These are phyloP conservation scores for Lithophane leautieri DNA, from an alignment of 2,888 invertebrate species.

Conservation along the genomic window DNA sequence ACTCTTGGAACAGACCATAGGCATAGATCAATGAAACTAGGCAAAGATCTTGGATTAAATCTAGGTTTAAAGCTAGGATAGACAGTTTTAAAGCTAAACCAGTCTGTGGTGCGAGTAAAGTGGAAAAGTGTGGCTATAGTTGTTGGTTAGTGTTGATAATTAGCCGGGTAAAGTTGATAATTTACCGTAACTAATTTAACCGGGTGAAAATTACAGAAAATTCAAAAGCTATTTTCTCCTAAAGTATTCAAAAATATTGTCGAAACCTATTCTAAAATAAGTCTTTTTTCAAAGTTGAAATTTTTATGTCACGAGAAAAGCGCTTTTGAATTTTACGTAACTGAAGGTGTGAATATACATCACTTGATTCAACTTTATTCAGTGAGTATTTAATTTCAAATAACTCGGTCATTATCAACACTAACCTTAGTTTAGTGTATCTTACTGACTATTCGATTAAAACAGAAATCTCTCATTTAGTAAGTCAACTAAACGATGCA, in stretches of 20 bases:
- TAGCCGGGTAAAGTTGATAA: neutral
- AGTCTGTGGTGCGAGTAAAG: conserved; percentile 48
- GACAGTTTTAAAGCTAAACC: conserved; percentile 43
- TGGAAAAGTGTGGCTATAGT: neutral
- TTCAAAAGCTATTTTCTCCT: neutral
- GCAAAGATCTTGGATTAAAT: conserved; percentile 35
- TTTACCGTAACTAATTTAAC: neutral
- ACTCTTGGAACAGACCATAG: neutral
- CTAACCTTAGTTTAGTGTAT: conserved; percentile 1
- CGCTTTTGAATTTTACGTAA: neutral
- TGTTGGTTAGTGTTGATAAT: conserved; percentile 27
- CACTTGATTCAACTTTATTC: neutral
- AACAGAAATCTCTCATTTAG: conserved; percentile 3
- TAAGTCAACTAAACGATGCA: neutral
- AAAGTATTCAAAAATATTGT: neutral
- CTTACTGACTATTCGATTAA: conserved; percentile 3
- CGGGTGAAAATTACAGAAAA: neutral
- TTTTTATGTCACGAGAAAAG: neutral
- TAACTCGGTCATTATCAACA: conserved; percentile 27
- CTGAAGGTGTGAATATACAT: neutral
- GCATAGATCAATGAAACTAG: neutral
- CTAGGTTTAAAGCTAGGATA: conserved; percentile 46
- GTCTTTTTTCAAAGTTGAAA: neutral
- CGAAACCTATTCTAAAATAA: neutral
- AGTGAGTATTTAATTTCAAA: neutral